Conservation (phyloP, 2,888 invertebrate species). For the Idaea biselata region DNA sequence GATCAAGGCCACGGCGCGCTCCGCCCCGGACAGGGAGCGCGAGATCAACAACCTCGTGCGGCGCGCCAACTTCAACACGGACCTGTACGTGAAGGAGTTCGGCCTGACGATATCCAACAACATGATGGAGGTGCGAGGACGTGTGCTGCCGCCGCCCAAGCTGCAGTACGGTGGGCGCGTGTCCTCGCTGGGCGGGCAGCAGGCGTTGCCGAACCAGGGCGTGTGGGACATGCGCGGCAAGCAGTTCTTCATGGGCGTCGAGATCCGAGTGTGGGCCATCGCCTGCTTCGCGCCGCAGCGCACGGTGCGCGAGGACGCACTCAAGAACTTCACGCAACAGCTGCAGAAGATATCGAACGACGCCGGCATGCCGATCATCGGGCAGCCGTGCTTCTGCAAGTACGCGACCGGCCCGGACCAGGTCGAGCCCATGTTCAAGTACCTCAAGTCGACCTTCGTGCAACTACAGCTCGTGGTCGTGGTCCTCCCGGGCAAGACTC, state of each 20-base stretch:
- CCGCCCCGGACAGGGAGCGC: conserved; percentile 96
- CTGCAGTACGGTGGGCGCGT: conserved; percentile 99
- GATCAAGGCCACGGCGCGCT: conserved; percentile 99
- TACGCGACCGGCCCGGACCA: conserved; percentile 99
- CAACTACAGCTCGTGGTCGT: conserved; percentile 98
- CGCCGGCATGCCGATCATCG: conserved; percentile 99
- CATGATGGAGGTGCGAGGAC: conserved; percentile 99
- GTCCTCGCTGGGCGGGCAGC: conserved; percentile 92
- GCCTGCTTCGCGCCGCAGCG: conserved; percentile 99
- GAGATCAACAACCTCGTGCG: conserved; percentile 99
- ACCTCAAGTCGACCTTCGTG: conserved; percentile 97
- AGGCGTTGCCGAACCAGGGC: conserved; percentile 98
- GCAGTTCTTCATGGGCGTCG: conserved; percentile 99
- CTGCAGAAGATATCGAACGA: conserved; percentile 99
- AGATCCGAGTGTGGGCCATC: conserved; percentile 99
- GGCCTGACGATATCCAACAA: conserved; percentile 98
- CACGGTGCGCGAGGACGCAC: conserved; percentile 97
- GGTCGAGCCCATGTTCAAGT: conserved; percentile 99
- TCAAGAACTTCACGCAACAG: conserved; percentile 97
- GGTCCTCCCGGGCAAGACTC: conserved; percentile 98
- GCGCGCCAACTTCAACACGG: conserved; percentile 99
- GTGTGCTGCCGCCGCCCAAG: conserved; percentile 98
- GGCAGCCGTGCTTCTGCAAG: conserved; percentile 99
- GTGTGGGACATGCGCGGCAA: conserved; percentile 99
- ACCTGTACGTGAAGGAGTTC: conserved; percentile 99